Base-by-base conservation (phyloP, 2,888 invertebrate genomes). In the Sisyra nigra region DNA sequence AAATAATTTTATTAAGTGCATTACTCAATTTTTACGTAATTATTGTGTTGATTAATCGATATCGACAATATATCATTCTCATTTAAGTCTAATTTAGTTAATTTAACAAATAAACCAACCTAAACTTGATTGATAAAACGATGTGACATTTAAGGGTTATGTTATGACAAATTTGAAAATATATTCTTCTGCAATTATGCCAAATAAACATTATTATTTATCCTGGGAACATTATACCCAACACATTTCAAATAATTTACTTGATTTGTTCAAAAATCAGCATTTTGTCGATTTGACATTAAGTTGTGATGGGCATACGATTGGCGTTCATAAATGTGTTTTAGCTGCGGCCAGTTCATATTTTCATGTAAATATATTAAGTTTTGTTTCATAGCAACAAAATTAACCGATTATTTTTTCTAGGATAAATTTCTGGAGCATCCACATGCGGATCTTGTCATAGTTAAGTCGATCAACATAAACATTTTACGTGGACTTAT, bases 401-500 rank as follows among this genome's bases (percentile, higher is more conserved):
- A 30, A 29, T 8, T 24, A 10, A 11, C 8, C 10, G 9, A 13
- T 30, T 37, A 17, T 24, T 15, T 10, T 17, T 38, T 18, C 15
- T 14, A 43, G 43, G 37, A 43, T 10, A 30, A 19, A 10, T 13
- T 43, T 9, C 19, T 13, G 19, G 24, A 38, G 6, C 17, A 33
- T 30, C 19, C 18, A 10, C 14, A 37, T 18, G 30, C 19, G 7
- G 29, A 15, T 9, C 9, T 24, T 15, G 10, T 43, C 9, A n/a
- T 31, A 18, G 38, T 70, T 54, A 65, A 63, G 41, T 66, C 67
- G 46, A 57, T 65, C 19, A 61, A 64, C 18, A 68, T 63, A 52
- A 67, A 66, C 64, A 63, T 66, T 41, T 53, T 70, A n/a, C 63
- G 65, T 50, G 60, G 63, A 2, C 52, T 69, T 3, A 63, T 68